Evolutionary conservation across 2,797 vertebrate species (phyloP).

Genomic region (Phalanger gymnotis): DNA sequence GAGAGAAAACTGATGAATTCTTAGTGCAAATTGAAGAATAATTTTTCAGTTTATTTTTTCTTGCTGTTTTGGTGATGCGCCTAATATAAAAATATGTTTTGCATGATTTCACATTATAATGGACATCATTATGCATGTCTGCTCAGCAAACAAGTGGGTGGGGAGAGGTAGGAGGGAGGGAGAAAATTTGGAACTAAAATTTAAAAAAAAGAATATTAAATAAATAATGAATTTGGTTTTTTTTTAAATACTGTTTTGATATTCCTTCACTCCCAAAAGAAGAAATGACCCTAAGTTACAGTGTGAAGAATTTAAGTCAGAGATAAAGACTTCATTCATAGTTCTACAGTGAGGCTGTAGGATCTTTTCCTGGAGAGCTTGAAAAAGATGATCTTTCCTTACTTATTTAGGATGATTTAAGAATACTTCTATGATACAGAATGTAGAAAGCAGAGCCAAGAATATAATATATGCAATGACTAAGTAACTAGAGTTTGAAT

Average conservation of each 20-base stretch:
- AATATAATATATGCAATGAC: background rate
- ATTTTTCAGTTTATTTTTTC: background rate
- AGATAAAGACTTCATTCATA: background rate
- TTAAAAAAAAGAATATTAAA: background rate
- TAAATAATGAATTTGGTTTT: background rate
- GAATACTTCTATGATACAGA: background rate
- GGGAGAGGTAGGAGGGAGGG: too few species aligned
- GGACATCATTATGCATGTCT: background rate
- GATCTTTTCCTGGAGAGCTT: background rate
- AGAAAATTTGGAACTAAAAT: background rate
- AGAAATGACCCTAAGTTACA: background rate
- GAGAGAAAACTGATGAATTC: background rate
- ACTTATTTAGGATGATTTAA: background rate
- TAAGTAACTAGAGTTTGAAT: background rate
- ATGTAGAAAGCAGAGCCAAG: background rate
- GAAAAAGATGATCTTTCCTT: background rate
- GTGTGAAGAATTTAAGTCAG: background rate
- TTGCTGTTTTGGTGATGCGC: background rate
- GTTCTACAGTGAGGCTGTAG: background rate
- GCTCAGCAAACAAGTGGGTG: background rate
- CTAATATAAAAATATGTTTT: background rate
- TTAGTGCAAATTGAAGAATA: background rate
- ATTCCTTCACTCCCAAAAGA: background rate
- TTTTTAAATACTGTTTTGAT: background rate
- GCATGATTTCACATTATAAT: background rate